Base-by-base conservation (phyloP, 2,888 invertebrate species). In the Heptascelio sp. region DNA sequence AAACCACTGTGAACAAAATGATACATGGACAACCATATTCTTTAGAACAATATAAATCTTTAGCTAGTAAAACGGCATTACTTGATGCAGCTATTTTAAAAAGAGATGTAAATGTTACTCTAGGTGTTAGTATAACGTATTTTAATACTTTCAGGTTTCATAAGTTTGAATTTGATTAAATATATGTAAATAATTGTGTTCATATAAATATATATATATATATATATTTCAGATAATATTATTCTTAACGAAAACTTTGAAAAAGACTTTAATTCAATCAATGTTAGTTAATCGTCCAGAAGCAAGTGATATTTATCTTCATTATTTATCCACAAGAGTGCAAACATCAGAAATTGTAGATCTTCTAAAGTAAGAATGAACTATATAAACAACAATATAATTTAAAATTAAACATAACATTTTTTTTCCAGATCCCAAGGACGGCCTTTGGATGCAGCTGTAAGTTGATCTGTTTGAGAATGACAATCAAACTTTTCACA, bases 51-150 rank as follows among this genome's bases (percentile, higher is more conserved):
- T 98, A 92, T 93, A 95, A 90, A 84, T 93, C 94, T 11, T 87
- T 94, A 19, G 89, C 89, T 51, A 96, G 96, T 86, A 98, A 98
- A 93, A 95, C 96, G 43, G 94, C 95, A 78, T 91, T 98, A 15
- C 90, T 98, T 9, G 97, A 98, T 89, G 95, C 95, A 79, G 96
- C 98, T 0, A 93, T 98, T 34, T 94, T 94, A 30, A 94, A 95
- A 65, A 97, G 96, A 6, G 97, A 97, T 93, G 98, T 98, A 25
- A 97, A 98, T 94, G 95, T 96, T 25, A 96, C 98, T 85, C 93
- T 97, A 67, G 95, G 95, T 82, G 96, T 96, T 90, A 91, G 94
- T 93, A 81, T 86, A n/a, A n/a, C n/a, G n/a, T n/a, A n/a, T n/a
- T n/a, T n/a, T n/a, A n/a, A n/a, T n/a, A n/a, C n/a, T n/a, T n/a